These are phyloP conservation scores for Cantharis rustica DNA, from an alignment of 2,888 invertebrate species.

Conservation along the genomic window DNA sequence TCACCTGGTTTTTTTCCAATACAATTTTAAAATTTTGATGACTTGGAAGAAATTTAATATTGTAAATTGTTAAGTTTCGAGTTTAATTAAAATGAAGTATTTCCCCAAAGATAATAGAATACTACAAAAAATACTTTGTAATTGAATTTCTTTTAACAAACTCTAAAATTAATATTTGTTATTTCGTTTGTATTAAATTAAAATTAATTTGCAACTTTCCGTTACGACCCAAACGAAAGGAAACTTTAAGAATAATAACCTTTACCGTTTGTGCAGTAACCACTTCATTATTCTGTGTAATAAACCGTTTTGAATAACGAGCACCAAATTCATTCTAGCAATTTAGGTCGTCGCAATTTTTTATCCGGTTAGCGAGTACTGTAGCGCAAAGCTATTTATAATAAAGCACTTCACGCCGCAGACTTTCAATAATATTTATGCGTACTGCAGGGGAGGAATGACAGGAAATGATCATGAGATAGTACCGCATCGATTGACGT, in stretches of 20 bases:
- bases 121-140: not conserved
- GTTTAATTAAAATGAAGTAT: not conserved
- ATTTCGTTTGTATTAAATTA: not conserved
- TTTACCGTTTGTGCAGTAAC: slow-evolving; percentile 13
- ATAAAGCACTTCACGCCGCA: slow-evolving; percentile 13
- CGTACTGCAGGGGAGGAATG: slow-evolving; percentile 11
- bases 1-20: not conserved
- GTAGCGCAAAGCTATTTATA: slow-evolving; percentile 14
- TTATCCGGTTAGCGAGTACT: slow-evolving; percentile 12
- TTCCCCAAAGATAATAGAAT: not conserved
- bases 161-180: not conserved
- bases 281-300: slow-evolving; percentile 23
- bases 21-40: not conserved
- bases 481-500: slow-evolving; percentile 33
- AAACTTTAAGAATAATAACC: slow-evolving; percentile 13
- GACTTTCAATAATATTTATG: slow-evolving; percentile 19
- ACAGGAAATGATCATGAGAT: slow-evolving; percentile 18
- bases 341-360: slow-evolving; percentile 9
- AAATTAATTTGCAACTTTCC: slow-evolving; percentile 9
- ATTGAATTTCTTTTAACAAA: not conserved
- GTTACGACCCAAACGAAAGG: slow-evolving; percentile 1
- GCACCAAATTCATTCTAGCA: slow-evolving; percentile 11
- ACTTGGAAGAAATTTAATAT: not conserved
- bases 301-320: slow-evolving; percentile 16
- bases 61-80: not conserved